phyloP scores from a whole-genome alignment of 2,113 vertebrate genomes.

The Sinocyclocheilus rhinocerous region DNA sequence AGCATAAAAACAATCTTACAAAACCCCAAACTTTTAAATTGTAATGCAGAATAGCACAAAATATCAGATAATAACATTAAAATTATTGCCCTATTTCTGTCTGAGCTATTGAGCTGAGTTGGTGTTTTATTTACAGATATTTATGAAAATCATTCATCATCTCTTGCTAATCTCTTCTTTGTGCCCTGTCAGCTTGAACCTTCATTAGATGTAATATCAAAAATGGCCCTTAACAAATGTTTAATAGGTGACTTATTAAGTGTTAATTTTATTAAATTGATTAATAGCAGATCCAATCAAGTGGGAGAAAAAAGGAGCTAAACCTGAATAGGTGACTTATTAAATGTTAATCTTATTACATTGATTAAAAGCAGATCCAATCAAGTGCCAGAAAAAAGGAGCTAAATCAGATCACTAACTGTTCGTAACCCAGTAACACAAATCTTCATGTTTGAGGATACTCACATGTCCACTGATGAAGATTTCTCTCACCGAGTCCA shows the following conservation, averaged over 20 bases:
- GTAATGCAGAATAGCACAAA: background rate
- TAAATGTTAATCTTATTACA: background rate
- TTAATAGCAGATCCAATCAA: background rate
- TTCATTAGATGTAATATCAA: background rate
- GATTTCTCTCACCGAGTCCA: conserved; percentile 91
- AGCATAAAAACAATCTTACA: background rate
- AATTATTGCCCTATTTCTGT: background rate
- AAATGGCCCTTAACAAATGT: background rate
- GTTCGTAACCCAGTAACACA: background rate
- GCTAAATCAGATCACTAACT: background rate
- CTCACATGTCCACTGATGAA: conserved; percentile 93
- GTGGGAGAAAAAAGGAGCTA: too few relatives aligned
- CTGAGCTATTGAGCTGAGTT: background rate
- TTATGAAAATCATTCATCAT: conserved; percentile 25
- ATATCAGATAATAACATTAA: background rate
- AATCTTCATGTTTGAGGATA: conserved; percentile 49
- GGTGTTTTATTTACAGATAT: background rate
- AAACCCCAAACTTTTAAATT: background rate
- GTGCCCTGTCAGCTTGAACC: background rate
- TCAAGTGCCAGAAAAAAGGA: background rate
- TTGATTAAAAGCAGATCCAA: background rate
- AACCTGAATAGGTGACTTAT: background rate
- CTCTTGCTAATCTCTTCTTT: background rate
- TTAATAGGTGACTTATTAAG: background rate
- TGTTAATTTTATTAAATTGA: background rate